Evolutionary conservation across 2,113 vertebrate genomes (phyloP).

Genomic region (Syngnathus floridae): DNA sequence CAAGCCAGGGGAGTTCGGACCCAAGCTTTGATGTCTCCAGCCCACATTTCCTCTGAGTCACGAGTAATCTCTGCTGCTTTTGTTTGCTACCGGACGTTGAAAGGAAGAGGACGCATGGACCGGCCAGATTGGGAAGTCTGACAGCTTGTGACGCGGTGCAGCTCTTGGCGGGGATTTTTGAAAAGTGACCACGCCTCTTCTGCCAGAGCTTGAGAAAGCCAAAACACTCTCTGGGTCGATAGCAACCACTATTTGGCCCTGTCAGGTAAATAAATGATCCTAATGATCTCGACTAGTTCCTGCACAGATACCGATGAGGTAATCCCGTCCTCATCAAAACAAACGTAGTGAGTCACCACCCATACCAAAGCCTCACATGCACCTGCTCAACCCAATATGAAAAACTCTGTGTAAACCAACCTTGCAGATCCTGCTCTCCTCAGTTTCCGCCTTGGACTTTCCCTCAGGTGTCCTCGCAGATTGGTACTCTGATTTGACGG

Average conservation of each 20-base stretch:
- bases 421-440: conserved; percentile 93
- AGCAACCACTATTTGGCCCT: conserved; percentile 12
- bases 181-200: conserved; percentile 38
- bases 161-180: conserved; percentile 66
- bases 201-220: conserved; percentile 8
- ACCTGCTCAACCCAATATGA: conserved; percentile 38
- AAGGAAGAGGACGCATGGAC: conserved; percentile 7
- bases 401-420: conserved; percentile 47
- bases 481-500: conserved; percentile 79
- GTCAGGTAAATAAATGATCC: conserved; percentile 4
- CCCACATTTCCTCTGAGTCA: conserved; percentile 37
- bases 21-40: conserved; percentile 51
- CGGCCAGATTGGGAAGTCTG: conserved; percentile 33
- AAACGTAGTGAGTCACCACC: background rate
- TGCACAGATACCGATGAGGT: conserved; percentile 26
- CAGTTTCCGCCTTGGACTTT: conserved; percentile 72
- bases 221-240: conserved; percentile 22
- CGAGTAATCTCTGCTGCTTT: conserved; percentile 39
- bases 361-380: conserved; percentile 16
- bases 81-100: conserved; percentile 20
- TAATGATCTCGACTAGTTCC: conserved; percentile 18
- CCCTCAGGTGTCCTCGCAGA: conserved; percentile 67
- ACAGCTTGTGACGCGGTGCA: conserved; percentile 27
- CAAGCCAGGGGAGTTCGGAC: conserved; percentile 22
- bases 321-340: conserved; percentile 1